Percentiles rank a stretch among this genome's conserved stretches.
Conservation (phyloP, 2,113 vertebrate species). For the Pseudopodoces humilis region DNA sequence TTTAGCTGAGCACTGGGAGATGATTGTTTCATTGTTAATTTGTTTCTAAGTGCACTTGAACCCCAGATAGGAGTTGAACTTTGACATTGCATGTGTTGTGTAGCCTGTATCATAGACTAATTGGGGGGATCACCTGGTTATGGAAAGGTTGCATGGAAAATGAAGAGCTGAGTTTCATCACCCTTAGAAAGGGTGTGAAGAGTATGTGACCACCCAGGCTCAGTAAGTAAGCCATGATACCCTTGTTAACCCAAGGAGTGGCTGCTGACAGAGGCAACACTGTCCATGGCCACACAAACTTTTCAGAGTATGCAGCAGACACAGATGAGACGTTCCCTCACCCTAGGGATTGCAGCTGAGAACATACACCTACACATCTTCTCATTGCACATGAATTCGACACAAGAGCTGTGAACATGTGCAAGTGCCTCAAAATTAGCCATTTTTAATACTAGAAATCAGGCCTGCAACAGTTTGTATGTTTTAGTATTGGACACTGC, state of each 20-base stretch:
- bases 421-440: neutral
- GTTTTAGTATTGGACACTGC: neutral
- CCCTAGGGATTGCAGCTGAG: slow-evolving; percentile 40
- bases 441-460: neutral
- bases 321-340: neutral
- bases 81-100: slow-evolving; percentile 27
- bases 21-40: neutral
- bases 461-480: neutral
- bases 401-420: neutral
- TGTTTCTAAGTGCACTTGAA: slow-evolving; percentile 10
- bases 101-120: neutral
- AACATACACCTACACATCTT: slow-evolving; percentile 34
- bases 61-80: neutral
- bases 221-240: neutral
- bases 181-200: slow-evolving; percentile 23
- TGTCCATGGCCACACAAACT: slow-evolving; percentile 31
- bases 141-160: neutral
- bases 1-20: slow-evolving; percentile 17
- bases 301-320: neutral
- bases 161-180: neutral
- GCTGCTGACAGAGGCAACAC: neutral
- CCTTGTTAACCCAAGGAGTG: slow-evolving; percentile 38
- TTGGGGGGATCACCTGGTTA: neutral
- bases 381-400: neutral
- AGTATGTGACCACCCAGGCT: slow-evolving; percentile 43